These are phyloP conservation scores for Macrophya annulata DNA, from an alignment of 2,888 invertebrate species.

Conservation along the genomic window DNA sequence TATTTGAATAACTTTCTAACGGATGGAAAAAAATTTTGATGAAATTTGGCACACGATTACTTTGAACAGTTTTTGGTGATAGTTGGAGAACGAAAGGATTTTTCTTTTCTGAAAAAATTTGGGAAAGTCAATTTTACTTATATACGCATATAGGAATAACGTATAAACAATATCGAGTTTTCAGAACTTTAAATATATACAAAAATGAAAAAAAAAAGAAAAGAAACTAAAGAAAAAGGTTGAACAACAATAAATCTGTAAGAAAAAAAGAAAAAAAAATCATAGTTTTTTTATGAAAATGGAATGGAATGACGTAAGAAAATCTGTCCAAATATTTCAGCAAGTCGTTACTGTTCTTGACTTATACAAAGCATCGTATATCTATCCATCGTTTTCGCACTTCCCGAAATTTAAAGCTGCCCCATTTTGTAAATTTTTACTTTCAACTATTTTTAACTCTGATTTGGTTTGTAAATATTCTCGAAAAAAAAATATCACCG, in stretches of 20 bases:
- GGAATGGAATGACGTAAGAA: background rate
- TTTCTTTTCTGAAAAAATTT: background rate
- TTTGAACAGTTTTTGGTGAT: background rate
- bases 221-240: too few relatives aligned
- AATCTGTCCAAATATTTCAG: background rate
- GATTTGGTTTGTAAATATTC: background rate
- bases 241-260: background rate
- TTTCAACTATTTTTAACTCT: background rate
- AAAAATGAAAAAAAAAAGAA: background rate
- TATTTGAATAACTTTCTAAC: too few relatives aligned
- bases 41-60: background rate
- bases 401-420: background rate
- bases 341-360: background rate
- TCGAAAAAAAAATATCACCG: background rate
- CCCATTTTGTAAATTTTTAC: background rate
- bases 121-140: background rate
- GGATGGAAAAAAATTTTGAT: too few relatives aligned
- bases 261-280: background rate
- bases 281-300: background rate
- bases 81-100: background rate
- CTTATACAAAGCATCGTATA: background rate
- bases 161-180: background rate
- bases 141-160: background rate
- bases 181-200: background rate
- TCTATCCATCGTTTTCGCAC: slow-evolving; percentile 9